Evolutionary conservation across 1,140 invertebrate genomes (phyloP), one percentile per base, ranked within the genome.

Genomic region (Luehdorfia chinensis): DNA sequence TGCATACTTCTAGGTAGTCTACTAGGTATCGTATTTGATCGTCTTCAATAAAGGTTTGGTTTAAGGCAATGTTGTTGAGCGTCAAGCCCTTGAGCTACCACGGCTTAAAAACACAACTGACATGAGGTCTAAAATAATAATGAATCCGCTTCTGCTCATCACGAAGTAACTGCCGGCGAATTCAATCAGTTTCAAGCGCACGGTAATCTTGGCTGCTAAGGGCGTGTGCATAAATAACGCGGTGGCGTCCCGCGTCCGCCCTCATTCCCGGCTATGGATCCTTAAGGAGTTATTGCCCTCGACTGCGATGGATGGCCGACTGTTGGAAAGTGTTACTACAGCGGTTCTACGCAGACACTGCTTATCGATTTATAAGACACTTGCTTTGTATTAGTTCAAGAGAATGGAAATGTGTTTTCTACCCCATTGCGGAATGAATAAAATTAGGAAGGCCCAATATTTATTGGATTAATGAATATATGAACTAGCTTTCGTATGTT

Each of bases 181-280:
- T 77, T 74, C 76, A 80, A 80, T 80, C 74, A 77, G 72, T 73
- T 72, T 73, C 61, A 64, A 46, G 61, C 59, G 60, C 65, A 59
- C 66, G 62, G 66, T 65, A 69, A 71, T 69, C 56, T 50, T 48
- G 58, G 23, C 49, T 50, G 19, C 34, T 72, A 66, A 67, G 65
- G 63, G 61, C 58, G 60, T 58, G 66, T 77, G 72, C 74, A 80
- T 80, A 80, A 80, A 75, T 80, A 80, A 80, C 59, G 59, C 50
- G 44, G 47, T 14, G 44, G 48, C 59, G 51, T 12, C 33, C 14
- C 57, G 34, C 48, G 71, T 72, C 72, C 59, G 66, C 59, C 60
- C 66, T 66, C 60, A 56, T 70, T 59, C 49, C 53, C 30, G 30
- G 12, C 50, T 55, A 60, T 56, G 66, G 59, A 53, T 63, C 58